Base-by-base conservation (phyloP, 2,797 vertebrate genomes). In the Sebastes umbrosus region DNA sequence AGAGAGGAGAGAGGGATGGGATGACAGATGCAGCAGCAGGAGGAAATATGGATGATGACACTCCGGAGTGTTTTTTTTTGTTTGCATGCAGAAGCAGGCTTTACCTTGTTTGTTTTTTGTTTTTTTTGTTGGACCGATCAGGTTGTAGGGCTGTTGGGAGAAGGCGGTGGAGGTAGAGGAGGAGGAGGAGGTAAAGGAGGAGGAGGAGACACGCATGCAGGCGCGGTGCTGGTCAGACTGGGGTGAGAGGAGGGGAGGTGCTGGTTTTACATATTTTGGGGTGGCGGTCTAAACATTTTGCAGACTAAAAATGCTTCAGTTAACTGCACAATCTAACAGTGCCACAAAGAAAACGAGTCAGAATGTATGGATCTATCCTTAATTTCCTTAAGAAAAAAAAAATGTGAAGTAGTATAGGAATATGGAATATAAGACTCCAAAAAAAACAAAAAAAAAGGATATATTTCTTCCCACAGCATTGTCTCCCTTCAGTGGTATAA, bases 101-200 rank as follows among this genome's bases (percentile, higher is more conserved):
- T 92, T 92, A 91, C 91, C 91, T 94, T 84, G 36, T 52, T 39
- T 43, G n/a, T 8, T n/a, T 64, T 46, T 55, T 36, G 20, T 64
- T n/a, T 75, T 16, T 66, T 39, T 73, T 68, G 11, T 58, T 20
- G 83, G 77, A 67, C 10, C 83, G 82, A 68, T 67, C 84, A 82
- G 79, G 84, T 73, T 81, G 84, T 32, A 82, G 79, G 82, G 84
- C 27, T 79, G 85, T 20, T 73, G 24, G 59, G 78, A 14, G 52
- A 54, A 52, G 55, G 70, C 46, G 29, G 50, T n/a, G 50, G 2
- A n/a, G 20, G 50, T 9, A 20, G 16, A 46, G 83, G 80, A 75
- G 82, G 69, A 82, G 36, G 39, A 43, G 14, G 39, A 31, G 57
- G 55, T 50, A 22, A 63, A n/a, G 64, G 60, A 43, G 71, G 73